phyloP scores from a whole-genome alignment of 2,797 vertebrate species.

The Novumbra hubbsi region DNA sequence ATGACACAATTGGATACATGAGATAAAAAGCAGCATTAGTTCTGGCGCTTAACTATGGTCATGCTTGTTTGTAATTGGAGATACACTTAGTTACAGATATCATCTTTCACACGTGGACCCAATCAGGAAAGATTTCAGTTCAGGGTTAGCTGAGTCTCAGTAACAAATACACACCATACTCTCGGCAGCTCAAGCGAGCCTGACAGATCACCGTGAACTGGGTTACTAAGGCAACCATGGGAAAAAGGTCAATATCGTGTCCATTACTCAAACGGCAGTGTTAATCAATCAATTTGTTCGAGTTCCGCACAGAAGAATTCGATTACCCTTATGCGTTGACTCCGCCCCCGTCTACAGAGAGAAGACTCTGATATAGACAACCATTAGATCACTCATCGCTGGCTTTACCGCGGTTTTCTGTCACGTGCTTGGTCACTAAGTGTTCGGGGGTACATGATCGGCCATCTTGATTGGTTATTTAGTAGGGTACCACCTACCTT shows the following conservation, averaged over 20 bases:
- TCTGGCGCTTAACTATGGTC: too few species aligned
- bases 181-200: background rate
- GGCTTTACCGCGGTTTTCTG: slow-evolving; percentile 5
- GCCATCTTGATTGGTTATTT: background rate
- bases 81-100: too few species aligned
- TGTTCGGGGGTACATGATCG: background rate
- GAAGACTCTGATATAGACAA: slow-evolving; percentile 16
- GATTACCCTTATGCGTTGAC: slow-evolving; percentile 15
- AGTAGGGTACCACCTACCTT: slow-evolving; percentile 70
- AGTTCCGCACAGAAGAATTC: background rate
- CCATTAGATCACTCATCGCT: background rate
- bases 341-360: slow-evolving; percentile 3
- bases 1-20: too few species aligned
- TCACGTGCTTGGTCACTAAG: background rate
- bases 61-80: too few species aligned
- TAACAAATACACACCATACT: background rate
- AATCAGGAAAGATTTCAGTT: too few species aligned
- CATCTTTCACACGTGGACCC: too few species aligned
- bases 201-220: background rate
- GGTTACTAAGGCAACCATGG: background rate
- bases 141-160: background rate
- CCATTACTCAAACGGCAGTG: slow-evolving; percentile 16
- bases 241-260: slow-evolving; percentile 13
- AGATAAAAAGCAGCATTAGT: too few species aligned
- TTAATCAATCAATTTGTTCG: slow-evolving; percentile 21